Conservation (phyloP, 2,113 vertebrate genomes). For the Clarias macrocephalus region DNA sequence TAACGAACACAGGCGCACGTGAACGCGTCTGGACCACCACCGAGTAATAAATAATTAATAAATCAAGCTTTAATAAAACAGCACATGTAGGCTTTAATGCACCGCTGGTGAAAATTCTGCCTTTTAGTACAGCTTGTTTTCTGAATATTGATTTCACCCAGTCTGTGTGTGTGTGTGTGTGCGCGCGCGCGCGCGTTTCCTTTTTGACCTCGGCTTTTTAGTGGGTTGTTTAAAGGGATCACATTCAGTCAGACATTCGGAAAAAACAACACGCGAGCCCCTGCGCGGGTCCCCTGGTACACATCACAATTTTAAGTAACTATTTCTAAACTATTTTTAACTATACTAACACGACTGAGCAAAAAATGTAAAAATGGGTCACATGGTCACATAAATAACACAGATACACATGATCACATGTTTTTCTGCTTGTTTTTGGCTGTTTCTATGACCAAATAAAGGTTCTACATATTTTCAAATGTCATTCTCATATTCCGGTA, state of each 20-base stretch:
- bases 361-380: too few species aligned
- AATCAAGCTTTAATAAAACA: background rate
- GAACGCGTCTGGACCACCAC: background rate
- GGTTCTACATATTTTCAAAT: too few species aligned
- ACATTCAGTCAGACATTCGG: constrained; percentile 25
- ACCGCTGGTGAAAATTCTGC: too few species aligned
- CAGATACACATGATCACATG: too few species aligned
- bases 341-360: too few species aligned
- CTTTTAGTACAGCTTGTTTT: background rate
- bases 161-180: background rate
- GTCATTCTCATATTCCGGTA: too few species aligned
- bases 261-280: background rate
- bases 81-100: background rate
- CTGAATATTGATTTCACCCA: constrained; percentile 43
- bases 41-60: background rate
- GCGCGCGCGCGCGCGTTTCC: constrained; percentile 21
- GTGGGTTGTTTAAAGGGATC: constrained; percentile 43
- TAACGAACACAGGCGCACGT: background rate
- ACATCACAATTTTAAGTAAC: background rate
- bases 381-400: too few species aligned
- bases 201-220: constrained; percentile 38
- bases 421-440: too few species aligned
- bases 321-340: too few species aligned
- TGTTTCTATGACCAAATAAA: too few species aligned
- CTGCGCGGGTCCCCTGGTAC: background rate